Conservation (phyloP, 2,797 vertebrate species). For the Gobionotothen gibberifrons region DNA sequence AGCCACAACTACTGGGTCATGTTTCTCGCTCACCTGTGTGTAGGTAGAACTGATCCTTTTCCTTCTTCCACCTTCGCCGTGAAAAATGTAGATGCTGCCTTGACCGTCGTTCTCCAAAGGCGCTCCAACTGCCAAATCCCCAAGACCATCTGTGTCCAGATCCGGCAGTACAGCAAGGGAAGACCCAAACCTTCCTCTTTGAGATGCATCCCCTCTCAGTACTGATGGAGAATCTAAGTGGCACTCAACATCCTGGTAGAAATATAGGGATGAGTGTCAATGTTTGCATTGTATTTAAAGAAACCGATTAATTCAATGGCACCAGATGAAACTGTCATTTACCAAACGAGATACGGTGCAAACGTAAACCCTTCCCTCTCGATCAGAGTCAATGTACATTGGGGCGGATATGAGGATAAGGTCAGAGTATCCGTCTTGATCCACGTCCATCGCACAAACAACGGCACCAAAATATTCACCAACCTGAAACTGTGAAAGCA, state of each 20-base stretch:
- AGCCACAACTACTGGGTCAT: background rate
- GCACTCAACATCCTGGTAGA: slow-evolving; percentile 58
- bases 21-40: slow-evolving; percentile 75
- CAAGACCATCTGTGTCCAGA: slow-evolving; percentile 75
- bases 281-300: background rate
- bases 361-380: slow-evolving; percentile 81
- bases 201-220: slow-evolving; percentile 63
- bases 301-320: rapidly evolving
- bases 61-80: slow-evolving; percentile 40
- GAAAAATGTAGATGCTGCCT: slow-evolving; percentile 86
- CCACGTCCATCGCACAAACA: slow-evolving; percentile 84
- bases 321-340: slow-evolving; percentile 24
- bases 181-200: slow-evolving; percentile 80
- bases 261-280: slow-evolving; percentile 3
- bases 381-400: slow-evolving; percentile 68
- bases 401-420: slow-evolving; percentile 88
- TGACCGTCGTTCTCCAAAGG: slow-evolving; percentile 80
- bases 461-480: slow-evolving; percentile 90
- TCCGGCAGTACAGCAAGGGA: slow-evolving; percentile 81
- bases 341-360: slow-evolving; percentile 62
- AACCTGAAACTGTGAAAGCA: slow-evolving; percentile 76
- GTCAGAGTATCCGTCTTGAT: slow-evolving; percentile 66
- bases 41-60: slow-evolving; percentile 56
- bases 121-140: slow-evolving; percentile 83
- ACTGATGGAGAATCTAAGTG: slow-evolving; percentile 32